Evolutionary conservation across 2,797 vertebrate species (phyloP).

Genomic region (Eupleurogrammus muticus): DNA sequence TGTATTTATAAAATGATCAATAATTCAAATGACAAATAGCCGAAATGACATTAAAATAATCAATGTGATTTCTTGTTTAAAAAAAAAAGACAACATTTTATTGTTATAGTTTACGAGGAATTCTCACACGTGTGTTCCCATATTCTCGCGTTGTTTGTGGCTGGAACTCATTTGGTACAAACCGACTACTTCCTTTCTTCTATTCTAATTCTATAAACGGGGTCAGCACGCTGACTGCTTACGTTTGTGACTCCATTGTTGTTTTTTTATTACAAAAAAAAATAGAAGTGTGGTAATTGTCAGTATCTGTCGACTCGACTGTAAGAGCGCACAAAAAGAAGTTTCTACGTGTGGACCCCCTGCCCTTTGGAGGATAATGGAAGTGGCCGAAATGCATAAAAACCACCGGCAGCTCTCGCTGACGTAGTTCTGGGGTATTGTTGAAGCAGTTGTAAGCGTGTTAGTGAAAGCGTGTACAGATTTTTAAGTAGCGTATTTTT

Average conservation of each 20-base stretch:
- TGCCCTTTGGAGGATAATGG: conserved; percentile 41
- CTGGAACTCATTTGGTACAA: conserved; percentile 15
- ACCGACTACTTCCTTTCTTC: conserved; percentile 18
- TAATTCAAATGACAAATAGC: background rate
- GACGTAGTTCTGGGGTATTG: conserved; percentile 72
- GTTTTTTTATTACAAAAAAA: background rate
- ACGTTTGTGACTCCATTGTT: background rate
- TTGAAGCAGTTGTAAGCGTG: background rate
- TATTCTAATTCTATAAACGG: background rate
- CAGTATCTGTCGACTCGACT: background rate
- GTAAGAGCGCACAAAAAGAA: background rate
- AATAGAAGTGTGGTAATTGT: background rate
- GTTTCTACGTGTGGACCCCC: background rate
- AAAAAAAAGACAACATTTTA: background rate
- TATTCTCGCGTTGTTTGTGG: conserved; percentile 61
- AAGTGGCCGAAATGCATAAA: conserved; percentile 65
- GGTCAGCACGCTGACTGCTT: fast-evolving
- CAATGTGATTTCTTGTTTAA: background rate
- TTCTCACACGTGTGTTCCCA: background rate
- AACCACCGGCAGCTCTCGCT: conserved; percentile 7
- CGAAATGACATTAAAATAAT: background rate
- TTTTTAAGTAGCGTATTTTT: conserved; percentile 41
- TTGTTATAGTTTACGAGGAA: background rate
- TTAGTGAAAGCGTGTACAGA: conserved; percentile 10
- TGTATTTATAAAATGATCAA: background rate